phyloP scores from a whole-genome alignment of 30 jellyfish, hydroid and myxozoan species.

The Turritopsis rubra region DNA sequence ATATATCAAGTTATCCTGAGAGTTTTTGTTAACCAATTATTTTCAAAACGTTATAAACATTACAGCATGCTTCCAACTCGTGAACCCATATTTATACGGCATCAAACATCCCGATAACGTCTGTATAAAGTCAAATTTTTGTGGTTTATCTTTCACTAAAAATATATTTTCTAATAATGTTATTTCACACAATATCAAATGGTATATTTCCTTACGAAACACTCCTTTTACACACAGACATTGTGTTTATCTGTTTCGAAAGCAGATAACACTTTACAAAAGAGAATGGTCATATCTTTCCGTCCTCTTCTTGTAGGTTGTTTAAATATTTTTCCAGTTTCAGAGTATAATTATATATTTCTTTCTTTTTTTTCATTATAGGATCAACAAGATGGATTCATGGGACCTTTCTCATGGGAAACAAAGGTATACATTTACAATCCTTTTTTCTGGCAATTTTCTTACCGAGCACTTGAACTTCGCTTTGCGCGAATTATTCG shows the following conservation, averaged over 20 bases:
- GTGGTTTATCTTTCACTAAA: background rate
- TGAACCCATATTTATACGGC: background rate
- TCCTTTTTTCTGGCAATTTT: background rate
- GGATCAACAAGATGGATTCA: constrained; percentile 43
- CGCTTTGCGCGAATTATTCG: no score
- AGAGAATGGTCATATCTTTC: background rate
- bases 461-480: no score
- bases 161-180: background rate
- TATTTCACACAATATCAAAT: background rate
- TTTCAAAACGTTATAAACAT: background rate
- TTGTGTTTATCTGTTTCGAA: background rate
- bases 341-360: background rate
- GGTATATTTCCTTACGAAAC: background rate
- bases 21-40: background rate
- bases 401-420: constrained; percentile 71
- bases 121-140: background rate
- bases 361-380: background rate
- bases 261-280: background rate
- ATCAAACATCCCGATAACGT: background rate
- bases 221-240: background rate
- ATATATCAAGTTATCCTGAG: background rate
- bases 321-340: no score
- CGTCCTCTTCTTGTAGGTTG: background rate
- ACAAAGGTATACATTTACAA: constrained; percentile 29
- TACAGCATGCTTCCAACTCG: background rate